Evolutionary conservation across 2,888 invertebrate genomes (phyloP).

Genomic region (Melipona beecheii): DNA sequence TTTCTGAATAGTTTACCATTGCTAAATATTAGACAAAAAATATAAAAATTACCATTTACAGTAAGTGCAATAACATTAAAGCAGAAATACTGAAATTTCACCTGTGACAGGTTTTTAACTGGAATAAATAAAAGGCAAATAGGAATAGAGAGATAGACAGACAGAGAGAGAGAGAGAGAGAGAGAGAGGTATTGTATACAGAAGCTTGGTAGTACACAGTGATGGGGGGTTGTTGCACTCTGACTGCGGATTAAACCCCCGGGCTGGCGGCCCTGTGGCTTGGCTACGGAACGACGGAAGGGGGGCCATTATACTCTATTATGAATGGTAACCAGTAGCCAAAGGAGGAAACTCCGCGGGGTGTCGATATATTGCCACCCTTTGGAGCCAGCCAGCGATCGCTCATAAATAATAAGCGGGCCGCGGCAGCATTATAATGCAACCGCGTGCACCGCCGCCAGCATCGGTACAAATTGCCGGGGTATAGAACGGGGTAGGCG

Average conservation of each 20-base stretch:
- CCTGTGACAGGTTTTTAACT: neutral
- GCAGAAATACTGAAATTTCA: neutral
- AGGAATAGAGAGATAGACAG: neutral
- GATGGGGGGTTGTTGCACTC: slow-evolving; percentile 66
- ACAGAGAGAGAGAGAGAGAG: neutral
- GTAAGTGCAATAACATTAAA: neutral
- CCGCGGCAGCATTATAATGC: slow-evolving; percentile 66
- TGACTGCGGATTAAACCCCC: slow-evolving; percentile 66
- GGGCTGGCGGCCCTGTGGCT: slow-evolving; percentile 6
- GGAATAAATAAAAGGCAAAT: neutral
- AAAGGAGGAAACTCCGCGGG: slow-evolving; percentile 72
- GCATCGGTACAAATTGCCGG: slow-evolving; percentile 67
- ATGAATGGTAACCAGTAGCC: slow-evolving; percentile 74
- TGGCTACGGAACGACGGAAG: slow-evolving; percentile 37
- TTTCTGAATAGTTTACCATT: neutral
- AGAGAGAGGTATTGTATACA: neutral
- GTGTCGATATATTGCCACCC: slow-evolving; percentile 74
- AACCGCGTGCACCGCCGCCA: slow-evolving; percentile 59
- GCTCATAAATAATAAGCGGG: slow-evolving; percentile 72
- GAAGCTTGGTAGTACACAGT: slow-evolving; percentile 17
- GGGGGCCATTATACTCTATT: slow-evolving; percentile 68
- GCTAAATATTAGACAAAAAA: neutral
- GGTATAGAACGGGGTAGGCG: slow-evolving; percentile 66
- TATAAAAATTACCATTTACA: neutral
- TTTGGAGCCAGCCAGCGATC: slow-evolving; percentile 58